phyloP scores from a whole-genome alignment of 1,140 invertebrate species.

The Zaprionus davidi region DNA sequence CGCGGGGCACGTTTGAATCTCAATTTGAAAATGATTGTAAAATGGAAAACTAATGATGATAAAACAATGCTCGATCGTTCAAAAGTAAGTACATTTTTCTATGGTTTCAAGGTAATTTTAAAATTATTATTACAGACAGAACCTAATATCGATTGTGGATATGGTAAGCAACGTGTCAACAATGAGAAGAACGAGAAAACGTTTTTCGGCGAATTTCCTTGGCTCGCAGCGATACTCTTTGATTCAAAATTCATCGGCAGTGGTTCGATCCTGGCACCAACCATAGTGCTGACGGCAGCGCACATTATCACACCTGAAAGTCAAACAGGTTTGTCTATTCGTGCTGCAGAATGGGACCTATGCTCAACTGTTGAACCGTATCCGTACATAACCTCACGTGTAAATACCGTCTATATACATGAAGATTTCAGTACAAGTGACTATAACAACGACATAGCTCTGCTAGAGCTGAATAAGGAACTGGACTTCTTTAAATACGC shows the following conservation, averaged over 20 bases:
- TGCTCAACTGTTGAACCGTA: neutral
- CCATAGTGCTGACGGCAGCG: neutral
- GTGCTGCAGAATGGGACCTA: constrained; percentile 89
- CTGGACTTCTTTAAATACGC: constrained; percentile 87
- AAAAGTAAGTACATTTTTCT: neutral
- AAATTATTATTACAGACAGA: neutral
- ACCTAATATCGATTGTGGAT: neutral
- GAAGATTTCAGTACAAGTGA: constrained; percentile 85
- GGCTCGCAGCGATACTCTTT: neutral
- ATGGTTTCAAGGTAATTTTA: neutral
- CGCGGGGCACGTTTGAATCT: neutral
- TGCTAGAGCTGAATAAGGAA: constrained; percentile 87
- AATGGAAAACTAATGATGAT: neutral
- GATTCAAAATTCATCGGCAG: constrained; percentile 77
- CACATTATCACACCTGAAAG: neutral
- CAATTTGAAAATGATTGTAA: neutral
- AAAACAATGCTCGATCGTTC: neutral
- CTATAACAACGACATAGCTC: constrained; percentile 87
- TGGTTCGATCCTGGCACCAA: constrained; percentile 12
- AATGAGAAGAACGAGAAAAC: neutral
- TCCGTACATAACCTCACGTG: neutral
- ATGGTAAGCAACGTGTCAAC: neutral
- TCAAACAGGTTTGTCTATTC: constrained; percentile 19
- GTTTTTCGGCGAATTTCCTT: constrained; percentile 9
- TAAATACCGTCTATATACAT: constrained; percentile 37